A percentile compares a stretch with the other conserved stretches of the same genome.
Conservation (phyloP, 2,888 invertebrate genomes). For the Saturnia japonica region DNA sequence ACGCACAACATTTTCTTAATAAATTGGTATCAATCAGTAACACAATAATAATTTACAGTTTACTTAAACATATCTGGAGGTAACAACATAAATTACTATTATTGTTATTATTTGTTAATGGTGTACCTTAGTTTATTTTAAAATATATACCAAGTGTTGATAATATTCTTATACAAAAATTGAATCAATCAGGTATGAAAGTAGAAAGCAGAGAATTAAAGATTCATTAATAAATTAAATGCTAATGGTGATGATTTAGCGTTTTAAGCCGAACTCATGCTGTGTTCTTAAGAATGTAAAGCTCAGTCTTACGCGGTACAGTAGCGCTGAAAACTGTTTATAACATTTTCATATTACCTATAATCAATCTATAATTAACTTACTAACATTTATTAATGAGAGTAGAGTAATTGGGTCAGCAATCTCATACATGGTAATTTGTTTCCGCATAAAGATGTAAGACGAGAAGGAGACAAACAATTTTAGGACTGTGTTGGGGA, state of each 20-base stretch:
- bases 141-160: neutral
- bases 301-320: conserved; percentile 53
- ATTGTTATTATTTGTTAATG: neutral
- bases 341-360: neutral
- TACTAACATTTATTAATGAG: neutral
- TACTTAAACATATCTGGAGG: no score
- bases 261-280: conserved; percentile 64
- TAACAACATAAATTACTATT: no score
- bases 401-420: no score
- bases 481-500: no score
- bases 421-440: no score
- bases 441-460: no score
- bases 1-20: no score
- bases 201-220: conserved; percentile 66
- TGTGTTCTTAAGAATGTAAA: conserved; percentile 53
- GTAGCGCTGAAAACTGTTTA: conserved; percentile 44
- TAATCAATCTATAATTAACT: neutral
- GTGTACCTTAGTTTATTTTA: neutral
- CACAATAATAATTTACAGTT: no score
- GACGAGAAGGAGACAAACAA: no score
- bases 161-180: neutral
- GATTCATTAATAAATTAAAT: conserved; percentile 78
- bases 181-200: conserved; percentile 32
- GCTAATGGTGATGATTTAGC: conserved; percentile 69
- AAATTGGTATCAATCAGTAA: no score